phyloP scores from a whole-genome alignment of 1,140 invertebrate genomes.

The Diorhabda carinulata region DNA sequence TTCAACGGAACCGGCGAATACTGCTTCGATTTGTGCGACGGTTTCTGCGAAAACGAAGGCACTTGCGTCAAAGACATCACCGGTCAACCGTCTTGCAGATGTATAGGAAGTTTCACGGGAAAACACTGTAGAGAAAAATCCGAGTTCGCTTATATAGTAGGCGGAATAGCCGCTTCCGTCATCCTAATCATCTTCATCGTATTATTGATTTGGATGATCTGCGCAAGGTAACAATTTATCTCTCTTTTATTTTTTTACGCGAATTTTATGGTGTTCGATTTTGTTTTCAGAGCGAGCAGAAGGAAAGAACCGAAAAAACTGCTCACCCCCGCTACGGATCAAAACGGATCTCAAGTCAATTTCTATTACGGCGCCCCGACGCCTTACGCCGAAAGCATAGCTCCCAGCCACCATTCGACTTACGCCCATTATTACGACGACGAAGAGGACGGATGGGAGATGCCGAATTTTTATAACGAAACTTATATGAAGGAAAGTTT shows the following conservation, averaged over 20 bases:
- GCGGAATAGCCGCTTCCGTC: conserved; percentile 86
- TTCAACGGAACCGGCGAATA: conserved; percentile 84
- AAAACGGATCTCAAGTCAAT: conserved; percentile 89
- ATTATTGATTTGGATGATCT: conserved; percentile 95
- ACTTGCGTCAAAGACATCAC: conserved; percentile 81
- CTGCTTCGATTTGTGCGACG: conserved; percentile 82
- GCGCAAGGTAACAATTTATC: conserved; percentile 64
- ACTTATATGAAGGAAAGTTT: conserved; percentile 93
- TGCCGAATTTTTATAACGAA: conserved; percentile 97
- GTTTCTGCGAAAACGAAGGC: conserved; percentile 89
- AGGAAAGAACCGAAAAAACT: conserved; percentile 86
- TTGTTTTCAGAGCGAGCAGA: conserved; percentile 61
- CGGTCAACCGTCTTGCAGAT: conserved; percentile 80
- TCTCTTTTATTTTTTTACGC: neutral
- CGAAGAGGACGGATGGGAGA: conserved; percentile 94
- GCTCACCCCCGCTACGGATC: conserved; percentile 77
- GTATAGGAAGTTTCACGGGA: conserved; percentile 89
- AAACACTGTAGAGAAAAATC: conserved; percentile 85
- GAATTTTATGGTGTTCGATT: neutral
- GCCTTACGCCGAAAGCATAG: conserved; percentile 91
- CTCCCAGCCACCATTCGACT: conserved; percentile 90
- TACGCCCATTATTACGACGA: conserved; percentile 95
- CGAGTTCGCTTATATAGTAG: conserved; percentile 91
- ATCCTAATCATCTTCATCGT: conserved; percentile 89
- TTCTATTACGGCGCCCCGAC: conserved; percentile 92